Evolutionary conservation across 2,113 vertebrate species (phyloP).

Genomic region (Megaceryle maxima): DNA sequence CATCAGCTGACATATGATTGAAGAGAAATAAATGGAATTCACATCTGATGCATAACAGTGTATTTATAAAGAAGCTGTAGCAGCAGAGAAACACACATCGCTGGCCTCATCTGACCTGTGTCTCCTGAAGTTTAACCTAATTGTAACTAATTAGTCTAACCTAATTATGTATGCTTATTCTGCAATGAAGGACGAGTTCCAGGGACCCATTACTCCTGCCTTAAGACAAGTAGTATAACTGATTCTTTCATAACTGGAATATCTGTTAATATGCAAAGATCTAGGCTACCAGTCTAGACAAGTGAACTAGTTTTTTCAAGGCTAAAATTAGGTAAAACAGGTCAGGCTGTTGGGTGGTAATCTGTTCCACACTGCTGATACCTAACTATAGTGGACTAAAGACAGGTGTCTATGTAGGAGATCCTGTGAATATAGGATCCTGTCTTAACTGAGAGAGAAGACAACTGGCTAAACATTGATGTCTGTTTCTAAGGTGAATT

Average conservation of each 20-base stretch:
- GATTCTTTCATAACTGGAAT: not conserved
- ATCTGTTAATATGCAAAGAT: not conserved
- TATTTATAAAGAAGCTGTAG: not conserved
- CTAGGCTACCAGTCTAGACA: not conserved
- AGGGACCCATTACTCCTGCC: not conserved
- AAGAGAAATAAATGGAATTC: not conserved
- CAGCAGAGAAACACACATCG: not conserved
- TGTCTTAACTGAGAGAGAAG: not conserved
- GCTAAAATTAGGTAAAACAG: not conserved
- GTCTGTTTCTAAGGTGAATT: not conserved
- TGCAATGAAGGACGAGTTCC: not conserved
- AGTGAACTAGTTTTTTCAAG: not conserved
- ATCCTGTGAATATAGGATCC: not conserved
- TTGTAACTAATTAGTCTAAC: not conserved
- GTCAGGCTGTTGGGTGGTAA: not conserved
- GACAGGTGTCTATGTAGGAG: not conserved
- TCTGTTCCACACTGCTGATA: not conserved
- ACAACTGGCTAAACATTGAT: not conserved
- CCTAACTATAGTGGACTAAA: not conserved
- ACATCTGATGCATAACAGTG: not conserved
- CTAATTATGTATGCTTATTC: not conserved
- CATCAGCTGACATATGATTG: not conserved
- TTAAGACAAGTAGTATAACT: not conserved
- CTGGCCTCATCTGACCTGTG: not conserved
- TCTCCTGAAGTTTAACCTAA: not conserved